phyloP scores from a whole-genome alignment of 1,140 invertebrate genomes.

The Cotesia glomerata region DNA sequence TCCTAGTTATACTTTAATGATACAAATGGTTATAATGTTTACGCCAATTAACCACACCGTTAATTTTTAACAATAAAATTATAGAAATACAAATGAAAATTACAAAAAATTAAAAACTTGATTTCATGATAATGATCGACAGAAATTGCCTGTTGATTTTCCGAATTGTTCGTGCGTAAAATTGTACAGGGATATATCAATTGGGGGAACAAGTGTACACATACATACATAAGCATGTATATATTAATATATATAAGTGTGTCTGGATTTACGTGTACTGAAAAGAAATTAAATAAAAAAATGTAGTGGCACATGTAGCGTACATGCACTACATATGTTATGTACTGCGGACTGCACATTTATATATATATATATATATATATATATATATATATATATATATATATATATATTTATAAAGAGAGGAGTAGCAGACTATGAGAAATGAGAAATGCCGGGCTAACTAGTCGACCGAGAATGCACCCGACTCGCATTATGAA shows the following conservation, averaged over 20 bases:
- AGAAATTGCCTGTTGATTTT: constrained; percentile 24
- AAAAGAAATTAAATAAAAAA: constrained; percentile 4
- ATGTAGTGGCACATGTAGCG: background rate
- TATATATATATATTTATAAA: background rate
- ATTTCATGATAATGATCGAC: constrained; percentile 5
- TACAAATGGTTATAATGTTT: no score
- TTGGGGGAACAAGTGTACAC: background rate
- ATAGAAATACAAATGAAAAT: constrained; percentile 2
- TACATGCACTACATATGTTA: no score
- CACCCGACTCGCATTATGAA: constrained; percentile 6
- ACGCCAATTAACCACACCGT: no score
- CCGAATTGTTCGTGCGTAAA: constrained; percentile 17
- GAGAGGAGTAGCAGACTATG: background rate
- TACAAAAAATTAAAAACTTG: background rate
- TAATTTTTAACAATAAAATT: no score
- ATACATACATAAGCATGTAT: no score
- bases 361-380: background rate
- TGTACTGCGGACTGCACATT: background rate
- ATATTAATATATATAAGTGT: no score
- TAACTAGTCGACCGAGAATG: constrained; percentile 10
- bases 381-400: background rate
- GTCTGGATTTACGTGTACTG: background rate
- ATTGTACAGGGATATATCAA: constrained; percentile 24
- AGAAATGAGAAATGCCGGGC: constrained; percentile 10
- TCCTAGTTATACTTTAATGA: no score